phyloP scores from a whole-genome alignment of 2,113 vertebrate species.

The Piprites chloris region DNA sequence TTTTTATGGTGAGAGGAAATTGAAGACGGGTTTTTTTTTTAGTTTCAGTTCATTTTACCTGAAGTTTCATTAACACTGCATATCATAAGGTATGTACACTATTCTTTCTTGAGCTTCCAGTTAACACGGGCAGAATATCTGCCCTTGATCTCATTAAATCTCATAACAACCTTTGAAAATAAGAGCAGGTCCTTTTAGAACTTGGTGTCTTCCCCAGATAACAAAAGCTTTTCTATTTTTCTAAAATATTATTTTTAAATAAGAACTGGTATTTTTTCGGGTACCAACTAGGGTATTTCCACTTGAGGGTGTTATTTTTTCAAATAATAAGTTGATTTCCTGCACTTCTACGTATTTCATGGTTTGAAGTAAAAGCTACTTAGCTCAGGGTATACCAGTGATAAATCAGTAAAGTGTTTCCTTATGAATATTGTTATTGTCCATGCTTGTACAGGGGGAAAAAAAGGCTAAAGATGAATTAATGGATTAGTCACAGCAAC shows the following conservation, averaged over 20 bases:
- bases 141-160: not conserved
- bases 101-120: not conserved
- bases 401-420: not conserved
- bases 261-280: not conserved
- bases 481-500: not conserved
- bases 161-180: not conserved
- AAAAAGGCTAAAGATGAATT: not conserved
- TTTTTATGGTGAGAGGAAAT: not conserved
- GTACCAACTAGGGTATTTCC: not conserved
- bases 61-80: not conserved
- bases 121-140: not conserved
- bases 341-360: not conserved
- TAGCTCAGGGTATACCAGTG: not conserved
- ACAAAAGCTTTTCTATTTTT: not conserved
- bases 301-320: not conserved
- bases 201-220: accelerated
- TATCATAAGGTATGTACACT: not conserved
- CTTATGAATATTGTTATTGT: not conserved
- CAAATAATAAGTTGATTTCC: not conserved
- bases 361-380: not conserved
- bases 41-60: not conserved
- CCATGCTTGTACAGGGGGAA: not conserved
- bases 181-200: not conserved
- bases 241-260: not conserved
- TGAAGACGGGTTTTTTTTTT: not conserved